These are phyloP conservation scores for Chelidonichthys spinosus DNA, from an alignment of 2,797 vertebrate species.

Conservation along the genomic window DNA sequence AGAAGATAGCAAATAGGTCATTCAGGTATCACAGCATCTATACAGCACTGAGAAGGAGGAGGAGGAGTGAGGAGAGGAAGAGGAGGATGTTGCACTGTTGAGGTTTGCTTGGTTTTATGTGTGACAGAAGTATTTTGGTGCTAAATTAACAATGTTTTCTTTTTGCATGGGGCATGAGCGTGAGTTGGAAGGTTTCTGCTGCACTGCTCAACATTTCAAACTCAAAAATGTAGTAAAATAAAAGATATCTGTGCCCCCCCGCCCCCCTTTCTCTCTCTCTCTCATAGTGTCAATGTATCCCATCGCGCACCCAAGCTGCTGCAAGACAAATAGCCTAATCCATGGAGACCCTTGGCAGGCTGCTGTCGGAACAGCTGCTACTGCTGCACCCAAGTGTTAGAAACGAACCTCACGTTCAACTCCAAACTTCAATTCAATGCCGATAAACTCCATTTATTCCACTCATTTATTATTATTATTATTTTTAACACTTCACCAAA, in stretches of 20 bases:
- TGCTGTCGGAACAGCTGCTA: slow-evolving; percentile 70
- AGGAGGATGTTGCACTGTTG: slow-evolving; percentile 21
- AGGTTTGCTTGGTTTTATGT: slow-evolving; percentile 1
- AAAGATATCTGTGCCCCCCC: slow-evolving; percentile 40
- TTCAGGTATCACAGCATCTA: slow-evolving; percentile 15
- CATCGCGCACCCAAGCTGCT: slow-evolving; percentile 71
- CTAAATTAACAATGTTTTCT: slow-evolving; percentile 39
- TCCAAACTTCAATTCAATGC: slow-evolving; percentile 41
- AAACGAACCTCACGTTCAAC: slow-evolving; percentile 39
- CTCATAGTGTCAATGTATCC: slow-evolving; percentile 64
- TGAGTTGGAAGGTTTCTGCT: slow-evolving; percentile 44
- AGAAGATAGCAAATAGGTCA: neutral
- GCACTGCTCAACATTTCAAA: slow-evolving; percentile 66
- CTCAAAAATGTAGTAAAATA: slow-evolving; percentile 36
- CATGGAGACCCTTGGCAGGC: slow-evolving; percentile 64
- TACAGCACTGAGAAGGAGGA: neutral
- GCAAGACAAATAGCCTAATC: slow-evolving; percentile 75
- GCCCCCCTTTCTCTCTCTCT: neutral
- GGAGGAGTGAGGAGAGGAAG: neutral
- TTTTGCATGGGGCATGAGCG: slow-evolving; percentile 45
- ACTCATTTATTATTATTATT: neutral
- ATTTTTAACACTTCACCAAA: neutral
- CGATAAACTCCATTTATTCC: slow-evolving; percentile 29
- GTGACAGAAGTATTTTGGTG: slow-evolving; percentile 17
- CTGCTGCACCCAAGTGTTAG: slow-evolving; percentile 67